Base-by-base conservation (phyloP, 2,113 vertebrate species). In the Chaetura pelagica region DNA sequence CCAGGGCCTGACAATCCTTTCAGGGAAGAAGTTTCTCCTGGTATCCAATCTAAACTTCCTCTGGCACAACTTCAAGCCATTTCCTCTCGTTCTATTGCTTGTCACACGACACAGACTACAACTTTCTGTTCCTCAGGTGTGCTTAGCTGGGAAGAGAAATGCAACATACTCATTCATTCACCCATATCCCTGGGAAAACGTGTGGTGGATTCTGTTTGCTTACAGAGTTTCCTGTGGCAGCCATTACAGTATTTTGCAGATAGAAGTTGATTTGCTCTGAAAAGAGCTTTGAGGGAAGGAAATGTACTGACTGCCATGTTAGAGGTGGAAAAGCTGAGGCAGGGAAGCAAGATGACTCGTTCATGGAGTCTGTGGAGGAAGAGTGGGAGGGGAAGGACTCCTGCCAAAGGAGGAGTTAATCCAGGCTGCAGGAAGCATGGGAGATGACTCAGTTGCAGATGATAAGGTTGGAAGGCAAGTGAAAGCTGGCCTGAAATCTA, bases 301-400 rank as follows among this genome's bases (percentile, higher is more conserved):
- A 87, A 38, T 17, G 10, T 30, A 21, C 59, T 1, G 13, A 48
- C 88, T 84, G 68, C 38, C 38, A 11, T 9, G 46, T 26, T 62
- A 59, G 83, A 83, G 51, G 66, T 22, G 68, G 76, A 88, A 89
- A 83, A 86, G 20, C 71, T 67, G n/a, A 51, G 42, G 75, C 73
- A 92, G 63, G 52, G 72, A 77, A 89, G 63, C 15, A 80, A 51
- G 67, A 92, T 58, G 49, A 66, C 49, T 94, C 49, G 40, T 83
- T 93, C 8, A 0, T 79, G 63, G 64, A 85, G 30, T 29, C 66
- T 72, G 82, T 54, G 67, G 62, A 89, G 82, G 82, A 83, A 88
- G 85, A 85, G 92, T 93, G 63, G 94, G 94, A 93, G 85, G 87
- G 90, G 68, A 90, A 92, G 88, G n/a, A n/a, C n/a, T 86, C 61